Base-by-base conservation (phyloP, 2,797 vertebrate species). In the Peromyscus melanophrys region DNA sequence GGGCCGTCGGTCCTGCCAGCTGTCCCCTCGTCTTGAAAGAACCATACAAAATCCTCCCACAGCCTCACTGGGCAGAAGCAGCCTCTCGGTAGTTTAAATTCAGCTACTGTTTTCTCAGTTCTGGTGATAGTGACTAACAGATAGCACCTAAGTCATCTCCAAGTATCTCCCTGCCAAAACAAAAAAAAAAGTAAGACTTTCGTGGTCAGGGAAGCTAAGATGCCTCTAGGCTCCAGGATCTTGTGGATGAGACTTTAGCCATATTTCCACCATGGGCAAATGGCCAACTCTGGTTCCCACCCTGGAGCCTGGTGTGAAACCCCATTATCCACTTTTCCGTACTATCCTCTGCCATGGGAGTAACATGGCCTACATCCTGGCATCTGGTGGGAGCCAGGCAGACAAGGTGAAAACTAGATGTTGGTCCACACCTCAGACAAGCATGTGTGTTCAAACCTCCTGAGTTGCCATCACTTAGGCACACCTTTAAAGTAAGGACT, bases 111-210 rank as follows among this genome's bases (percentile, higher is more conserved):
- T 73, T 93, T 85, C 87, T 93, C 77, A 90, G 14, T 93, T 95
- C 93, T 88, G 46, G 93, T 89, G 40, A 80, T 69, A 67, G 61
- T 85, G 52, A 81, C 80, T 80, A 95, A 75, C 37, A 78, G 67
- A 81, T 6, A 77, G 61, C 34, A 93, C 27, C 6, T 2, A 0
- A 69, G 57, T 16, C 37, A 89, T 97, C 93, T 82, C 89, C 34
- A 89, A 78, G 52, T 21, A 76, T 61, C 52, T 57, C 73, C 55
- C 43, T 93, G 49, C 40, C n/a, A 19, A 95, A 96, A 87, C 49
- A 71, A 95, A 91, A 77, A 95, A 81, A 96, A 65, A 49, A 12
- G 65, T 96, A 69, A 43, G 89, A 46, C 40, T 83, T n/a, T 61
- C 52, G 52, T 11, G 13, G 46, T 29, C 43, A 59, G 31, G 37